These are phyloP conservation scores for Nebria salina DNA, from an alignment of 2,888 invertebrate species.

Conservation along the genomic window DNA sequence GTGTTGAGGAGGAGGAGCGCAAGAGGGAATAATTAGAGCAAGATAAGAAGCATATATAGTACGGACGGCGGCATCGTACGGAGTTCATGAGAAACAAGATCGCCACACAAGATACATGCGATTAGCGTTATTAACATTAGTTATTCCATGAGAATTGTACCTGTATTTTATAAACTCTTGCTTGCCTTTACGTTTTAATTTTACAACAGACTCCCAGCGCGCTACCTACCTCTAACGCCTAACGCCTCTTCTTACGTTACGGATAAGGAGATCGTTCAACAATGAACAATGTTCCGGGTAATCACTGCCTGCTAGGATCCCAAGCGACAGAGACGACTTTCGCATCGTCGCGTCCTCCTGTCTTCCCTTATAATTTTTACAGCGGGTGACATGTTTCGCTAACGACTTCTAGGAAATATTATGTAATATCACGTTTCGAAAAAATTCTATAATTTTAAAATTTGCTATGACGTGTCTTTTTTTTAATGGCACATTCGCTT, in stretches of 20 bases:
- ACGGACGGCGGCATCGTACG: slow-evolving; percentile 23
- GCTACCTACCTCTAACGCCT: background rate
- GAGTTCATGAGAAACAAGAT: slow-evolving; percentile 49
- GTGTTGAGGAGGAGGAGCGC: slow-evolving; percentile 8
- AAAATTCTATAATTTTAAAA: background rate
- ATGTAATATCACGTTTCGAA: background rate
- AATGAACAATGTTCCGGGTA: slow-evolving; percentile 21
- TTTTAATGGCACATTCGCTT: too few species aligned
- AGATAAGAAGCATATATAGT: slow-evolving; percentile 28
- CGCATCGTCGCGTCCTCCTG: background rate
- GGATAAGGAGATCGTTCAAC: slow-evolving; percentile 10
- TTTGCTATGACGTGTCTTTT: too few species aligned
- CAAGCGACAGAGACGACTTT: background rate
- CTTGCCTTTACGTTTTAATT: slow-evolving; percentile 36
- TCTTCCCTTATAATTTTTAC: slow-evolving; percentile 15
- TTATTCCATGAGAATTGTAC: slow-evolving; percentile 50
- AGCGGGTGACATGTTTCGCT: background rate
- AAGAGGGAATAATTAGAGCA: slow-evolving; percentile 10
- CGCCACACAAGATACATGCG: slow-evolving; percentile 49
- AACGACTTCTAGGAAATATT: background rate
- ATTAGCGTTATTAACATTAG: slow-evolving; percentile 51
- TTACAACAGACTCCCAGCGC: slow-evolving; percentile 37
- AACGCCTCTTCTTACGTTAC: background rate
- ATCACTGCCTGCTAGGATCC: background rate
- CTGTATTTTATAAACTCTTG: slow-evolving; percentile 38